Percentiles rank a stretch among this genome's conserved stretches.
Evolutionary conservation across 2,888 invertebrate species (phyloP).

Genomic region (Mythimna lalbum): DNA sequence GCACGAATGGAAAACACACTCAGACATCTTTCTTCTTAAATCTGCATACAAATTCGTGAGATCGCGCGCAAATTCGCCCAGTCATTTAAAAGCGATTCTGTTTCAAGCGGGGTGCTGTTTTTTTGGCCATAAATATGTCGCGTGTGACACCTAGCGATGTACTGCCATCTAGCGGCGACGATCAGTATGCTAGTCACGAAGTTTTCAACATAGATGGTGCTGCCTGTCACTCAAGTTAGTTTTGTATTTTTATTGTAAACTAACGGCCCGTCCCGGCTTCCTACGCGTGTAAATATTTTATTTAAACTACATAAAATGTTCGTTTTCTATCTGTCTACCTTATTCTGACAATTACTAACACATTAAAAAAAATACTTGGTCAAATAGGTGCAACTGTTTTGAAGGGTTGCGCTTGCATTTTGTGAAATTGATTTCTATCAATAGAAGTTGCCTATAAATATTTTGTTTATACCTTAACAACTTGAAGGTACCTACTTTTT

Average conservation of each 20-base stretch:
- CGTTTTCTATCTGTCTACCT: no score
- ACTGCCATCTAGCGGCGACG: constrained; percentile 75
- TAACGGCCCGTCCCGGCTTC: no score
- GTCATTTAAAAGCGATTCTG: constrained; percentile 89
- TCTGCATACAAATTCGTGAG: constrained; percentile 88
- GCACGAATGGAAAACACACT: constrained; percentile 84
- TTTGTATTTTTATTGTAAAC: no score
- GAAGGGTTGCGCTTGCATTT: no score
- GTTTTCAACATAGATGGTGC: constrained; percentile 77
- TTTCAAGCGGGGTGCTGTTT: constrained; percentile 84
- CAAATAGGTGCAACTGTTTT: no score
- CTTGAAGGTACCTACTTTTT: neutral
- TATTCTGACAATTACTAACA: no score
- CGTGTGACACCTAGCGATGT: constrained; percentile 76
- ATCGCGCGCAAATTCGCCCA: constrained; percentile 87
- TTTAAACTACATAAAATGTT: no score
- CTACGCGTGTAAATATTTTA: no score
- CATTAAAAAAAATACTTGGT: no score
- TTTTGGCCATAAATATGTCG: constrained; percentile 86
- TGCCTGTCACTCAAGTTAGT: constrained; percentile 64
- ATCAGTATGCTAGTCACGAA: constrained; percentile 69
- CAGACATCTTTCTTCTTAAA: constrained; percentile 86
- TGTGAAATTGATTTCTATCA: no score
- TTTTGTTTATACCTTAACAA: constrained; percentile 38
- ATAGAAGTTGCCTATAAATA: constrained; percentile 31